Conservation (phyloP, 2,113 vertebrate species). For the Macrotus californicus region DNA sequence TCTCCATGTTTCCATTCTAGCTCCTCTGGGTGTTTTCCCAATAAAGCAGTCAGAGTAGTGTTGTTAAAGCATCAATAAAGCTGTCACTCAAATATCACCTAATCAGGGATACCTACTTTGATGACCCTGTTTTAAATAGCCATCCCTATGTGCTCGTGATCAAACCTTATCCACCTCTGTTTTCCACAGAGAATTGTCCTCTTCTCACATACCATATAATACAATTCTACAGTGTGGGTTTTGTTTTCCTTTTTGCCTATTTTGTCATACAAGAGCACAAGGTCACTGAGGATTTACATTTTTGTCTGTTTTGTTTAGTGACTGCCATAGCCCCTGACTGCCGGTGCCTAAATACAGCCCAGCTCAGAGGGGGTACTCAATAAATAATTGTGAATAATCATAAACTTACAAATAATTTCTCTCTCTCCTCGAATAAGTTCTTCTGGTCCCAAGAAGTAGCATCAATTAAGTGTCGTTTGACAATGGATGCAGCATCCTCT, state of each 20-base stretch:
- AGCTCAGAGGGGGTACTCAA: not conserved
- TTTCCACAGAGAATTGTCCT: not conserved
- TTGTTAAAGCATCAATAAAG: not conserved
- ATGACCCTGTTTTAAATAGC: not conserved
- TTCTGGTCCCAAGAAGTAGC: not conserved
- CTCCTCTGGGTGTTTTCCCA: not conserved
- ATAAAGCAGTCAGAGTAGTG: not conserved
- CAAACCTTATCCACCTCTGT: not conserved
- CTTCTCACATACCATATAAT: not conserved
- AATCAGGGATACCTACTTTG: not conserved
- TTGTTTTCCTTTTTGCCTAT: not conserved
- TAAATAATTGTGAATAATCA: not conserved
- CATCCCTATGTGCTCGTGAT: not conserved
- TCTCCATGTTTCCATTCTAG: not conserved
- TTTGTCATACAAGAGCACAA: not conserved
- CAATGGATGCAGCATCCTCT: not conserved
- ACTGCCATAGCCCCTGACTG: not conserved
- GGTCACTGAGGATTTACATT: not conserved
- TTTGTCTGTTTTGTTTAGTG: not conserved
- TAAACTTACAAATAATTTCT: not conserved
- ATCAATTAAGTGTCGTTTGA: not conserved
- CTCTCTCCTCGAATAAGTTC: not conserved
- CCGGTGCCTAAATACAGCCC: not conserved
- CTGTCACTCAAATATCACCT: not conserved
- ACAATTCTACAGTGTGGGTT: not conserved